Conservation (phyloP, 2,113 vertebrate species). For the Erythrocebus patas region DNA sequence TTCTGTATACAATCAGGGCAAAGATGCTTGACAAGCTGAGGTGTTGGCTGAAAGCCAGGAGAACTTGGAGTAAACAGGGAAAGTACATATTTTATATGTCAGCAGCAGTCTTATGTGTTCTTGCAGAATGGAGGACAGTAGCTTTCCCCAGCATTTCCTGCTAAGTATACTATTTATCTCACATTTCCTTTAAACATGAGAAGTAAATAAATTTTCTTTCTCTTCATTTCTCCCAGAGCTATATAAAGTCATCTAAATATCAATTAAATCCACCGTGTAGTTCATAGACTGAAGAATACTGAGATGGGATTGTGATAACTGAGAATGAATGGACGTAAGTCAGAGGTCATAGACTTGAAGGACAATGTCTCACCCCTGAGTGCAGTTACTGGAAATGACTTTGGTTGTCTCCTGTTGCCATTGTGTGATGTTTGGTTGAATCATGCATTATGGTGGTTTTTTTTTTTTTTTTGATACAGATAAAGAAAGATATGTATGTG, state of each 20-base stretch:
- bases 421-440: background rate
- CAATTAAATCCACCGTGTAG: background rate
- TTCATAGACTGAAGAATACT: background rate
- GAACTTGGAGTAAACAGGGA: background rate
- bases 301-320: background rate
- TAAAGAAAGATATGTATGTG: background rate
- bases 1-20: conserved; percentile 11
- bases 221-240: background rate
- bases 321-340: background rate
- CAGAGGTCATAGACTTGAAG: background rate
- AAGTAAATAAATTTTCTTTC: background rate
- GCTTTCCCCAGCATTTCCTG: background rate
- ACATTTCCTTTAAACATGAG: conserved; percentile 4
- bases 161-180: background rate
- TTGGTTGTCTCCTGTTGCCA: background rate
- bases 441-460: background rate
- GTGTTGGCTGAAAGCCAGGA: background rate
- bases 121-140: background rate
- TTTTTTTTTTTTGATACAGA: background rate
- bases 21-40: conserved; percentile 21
- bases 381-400: background rate
- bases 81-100: background rate
- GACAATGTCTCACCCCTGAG: background rate
- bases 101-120: background rate
- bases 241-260: background rate